Base-by-base conservation (phyloP, 2,797 vertebrate genomes). In the Lagocephalus sceleratus region DNA sequence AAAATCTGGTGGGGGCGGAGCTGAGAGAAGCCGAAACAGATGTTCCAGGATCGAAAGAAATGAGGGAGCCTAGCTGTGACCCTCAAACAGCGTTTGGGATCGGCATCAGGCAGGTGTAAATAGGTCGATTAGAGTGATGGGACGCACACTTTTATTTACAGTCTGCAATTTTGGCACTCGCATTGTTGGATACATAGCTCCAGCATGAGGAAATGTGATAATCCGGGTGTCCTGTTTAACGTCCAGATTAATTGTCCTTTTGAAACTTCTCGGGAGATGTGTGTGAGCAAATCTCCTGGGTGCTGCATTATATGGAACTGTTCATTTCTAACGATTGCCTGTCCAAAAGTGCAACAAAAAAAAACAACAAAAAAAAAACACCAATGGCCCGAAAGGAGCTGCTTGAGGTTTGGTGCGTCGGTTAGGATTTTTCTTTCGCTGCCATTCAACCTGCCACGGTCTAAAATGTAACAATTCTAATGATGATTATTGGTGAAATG, bases 21-120 rank as follows among this genome's bases (percentile, higher is more conserved):
- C 61, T 54, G 2, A 8, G 52, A n/a, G 60, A 66, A 66, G 71
- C 75, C 75, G 81, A 76, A 82, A 78, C 80, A 86, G 74, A 87
- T 87, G 83, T 74, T 81, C 11, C 22, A 16, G 45, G 66, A 60
- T 42, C 65, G 20, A 53, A 62, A 64, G 62, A 67, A 54, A 11
- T 9, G 32, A 32, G 60, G 63, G 72, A 78, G 57, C 63, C 67
- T 52, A 71, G 62, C 62, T 65, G 51, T 51, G 66, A 70, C 54
- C 60, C 32, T 32, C 10, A 22, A 21, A 40, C n/a, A 42, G 20
- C 57, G 57, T 35, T 70, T 60, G 50, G 62, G 38, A 68, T 68
- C 48, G 40, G 51, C 42, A 39, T 71, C 29, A 49, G 48, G 56
- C 75, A 79, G 79, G 73, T 85, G 76, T 54, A 67, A 71, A 75